Percentiles rank a stretch among this genome's conserved stretches.
Evolutionary conservation across 2,113 vertebrate genomes (phyloP).

Genomic region (Neofelis nebulosa): DNA sequence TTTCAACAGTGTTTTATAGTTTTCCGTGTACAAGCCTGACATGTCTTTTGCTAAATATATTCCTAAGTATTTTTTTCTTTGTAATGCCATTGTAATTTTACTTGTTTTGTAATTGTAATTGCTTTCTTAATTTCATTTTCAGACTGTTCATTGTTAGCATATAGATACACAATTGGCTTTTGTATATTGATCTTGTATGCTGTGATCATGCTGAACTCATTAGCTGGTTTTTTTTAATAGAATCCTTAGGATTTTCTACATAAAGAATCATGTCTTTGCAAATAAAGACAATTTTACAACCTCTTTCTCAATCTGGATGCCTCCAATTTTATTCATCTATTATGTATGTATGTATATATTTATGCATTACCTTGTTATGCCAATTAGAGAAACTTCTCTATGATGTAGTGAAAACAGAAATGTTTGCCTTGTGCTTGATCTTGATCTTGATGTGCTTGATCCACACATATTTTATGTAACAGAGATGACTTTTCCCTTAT

Average conservation of each 20-base stretch:
- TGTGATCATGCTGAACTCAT: neutral
- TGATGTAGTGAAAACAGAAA: neutral
- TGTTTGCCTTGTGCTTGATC: constrained; percentile 20
- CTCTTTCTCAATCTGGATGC: neutral
- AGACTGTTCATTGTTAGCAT: neutral
- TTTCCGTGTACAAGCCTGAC: neutral
- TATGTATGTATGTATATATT: neutral
- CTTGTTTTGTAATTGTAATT: neutral
- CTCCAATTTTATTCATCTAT: neutral
- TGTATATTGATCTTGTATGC: neutral
- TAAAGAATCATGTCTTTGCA: neutral
- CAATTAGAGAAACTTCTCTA: neutral
- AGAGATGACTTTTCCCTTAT: neutral
- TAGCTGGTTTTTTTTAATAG: neutral
- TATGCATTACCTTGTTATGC: neutral
- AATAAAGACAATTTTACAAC: neutral
- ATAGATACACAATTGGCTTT: neutral
- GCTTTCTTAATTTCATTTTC: neutral
- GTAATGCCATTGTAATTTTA: neutral
- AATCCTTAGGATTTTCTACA: neutral
- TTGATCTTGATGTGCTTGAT: neutral
- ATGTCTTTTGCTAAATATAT: neutral
- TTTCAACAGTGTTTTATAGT: neutral
- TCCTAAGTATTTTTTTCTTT: constrained; percentile 16
- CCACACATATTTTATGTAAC: neutral